phyloP scores from a whole-genome alignment of 1,140 invertebrate species.

The Lutraria rhynchaena region DNA sequence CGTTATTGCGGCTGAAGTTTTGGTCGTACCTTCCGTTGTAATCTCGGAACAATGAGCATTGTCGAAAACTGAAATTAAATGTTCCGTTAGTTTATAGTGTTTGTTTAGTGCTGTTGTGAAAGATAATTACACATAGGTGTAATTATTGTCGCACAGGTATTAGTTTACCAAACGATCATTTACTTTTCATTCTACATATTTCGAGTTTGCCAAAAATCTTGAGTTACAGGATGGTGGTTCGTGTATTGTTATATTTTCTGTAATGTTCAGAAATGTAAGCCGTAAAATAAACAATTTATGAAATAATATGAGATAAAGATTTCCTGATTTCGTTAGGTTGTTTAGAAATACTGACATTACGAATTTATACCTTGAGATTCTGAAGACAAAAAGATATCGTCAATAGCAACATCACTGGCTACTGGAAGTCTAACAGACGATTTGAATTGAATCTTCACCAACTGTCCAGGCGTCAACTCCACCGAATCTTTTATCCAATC shows the following conservation, averaged over 20 bases:
- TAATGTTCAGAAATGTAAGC: neutral
- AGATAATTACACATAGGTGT: too few species aligned
- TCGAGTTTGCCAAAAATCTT: neutral
- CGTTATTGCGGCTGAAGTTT: neutral
- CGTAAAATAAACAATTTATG: neutral
- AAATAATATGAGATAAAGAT: neutral
- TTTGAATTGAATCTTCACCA: constrained; percentile 22
- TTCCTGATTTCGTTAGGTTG: neutral
- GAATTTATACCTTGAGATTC: constrained; percentile 37
- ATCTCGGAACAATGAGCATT: neutral
- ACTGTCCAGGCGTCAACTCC: constrained; percentile 1
- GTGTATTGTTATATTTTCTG: neutral
- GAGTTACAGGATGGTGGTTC: neutral
- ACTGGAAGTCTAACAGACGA: constrained; percentile 24
- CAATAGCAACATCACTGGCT: constrained; percentile 40
- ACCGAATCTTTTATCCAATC: constrained; percentile 10
- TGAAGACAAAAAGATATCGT: constrained; percentile 15
- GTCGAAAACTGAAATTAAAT: neutral
- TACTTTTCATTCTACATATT: neutral
- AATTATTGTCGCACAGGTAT: too few species aligned
- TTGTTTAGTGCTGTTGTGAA: too few species aligned
- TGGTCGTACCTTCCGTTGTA: neutral
- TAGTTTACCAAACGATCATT: too few species aligned
- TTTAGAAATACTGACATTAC: neutral
- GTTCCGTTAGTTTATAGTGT: too few species aligned